Percentiles rank a stretch among this genome's conserved stretches.
These are phyloP conservation scores for Notiomystis cincta DNA, from an alignment of 2,113 vertebrate genomes.

Conservation along the genomic window DNA sequence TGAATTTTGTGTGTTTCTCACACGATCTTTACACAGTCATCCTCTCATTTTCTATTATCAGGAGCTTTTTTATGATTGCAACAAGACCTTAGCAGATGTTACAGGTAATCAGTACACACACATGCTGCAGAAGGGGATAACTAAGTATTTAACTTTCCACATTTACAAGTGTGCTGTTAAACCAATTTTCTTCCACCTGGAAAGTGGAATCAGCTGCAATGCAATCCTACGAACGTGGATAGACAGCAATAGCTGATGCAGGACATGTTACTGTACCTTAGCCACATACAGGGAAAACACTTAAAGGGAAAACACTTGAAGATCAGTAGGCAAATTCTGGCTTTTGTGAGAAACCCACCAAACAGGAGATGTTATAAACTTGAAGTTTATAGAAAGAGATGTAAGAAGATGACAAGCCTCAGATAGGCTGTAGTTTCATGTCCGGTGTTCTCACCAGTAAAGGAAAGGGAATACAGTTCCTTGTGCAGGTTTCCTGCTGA, in stretches of 20 bases:
- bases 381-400: neutral
- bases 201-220: neutral
- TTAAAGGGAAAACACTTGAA: neutral
- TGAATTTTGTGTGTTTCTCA: neutral
- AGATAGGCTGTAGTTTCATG: neutral
- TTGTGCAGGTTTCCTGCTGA: neutral
- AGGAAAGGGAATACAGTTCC: neutral
- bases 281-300: neutral
- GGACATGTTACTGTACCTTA: neutral
- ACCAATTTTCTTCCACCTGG: neutral
- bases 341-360: neutral
- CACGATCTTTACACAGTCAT: neutral
- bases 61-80: neutral
- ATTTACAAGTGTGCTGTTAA: neutral
- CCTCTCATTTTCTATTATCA: neutral
- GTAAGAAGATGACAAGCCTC: neutral
- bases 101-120: neutral
- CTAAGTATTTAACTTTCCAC: neutral
- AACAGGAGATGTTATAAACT: neutral
- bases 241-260: neutral
- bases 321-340: neutral
- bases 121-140: neutral
- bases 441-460: neutral
- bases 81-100: neutral
- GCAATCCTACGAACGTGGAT: neutral